phyloP scores from a whole-genome alignment of 2,888 invertebrate species.

The Dryobota labecula region DNA sequence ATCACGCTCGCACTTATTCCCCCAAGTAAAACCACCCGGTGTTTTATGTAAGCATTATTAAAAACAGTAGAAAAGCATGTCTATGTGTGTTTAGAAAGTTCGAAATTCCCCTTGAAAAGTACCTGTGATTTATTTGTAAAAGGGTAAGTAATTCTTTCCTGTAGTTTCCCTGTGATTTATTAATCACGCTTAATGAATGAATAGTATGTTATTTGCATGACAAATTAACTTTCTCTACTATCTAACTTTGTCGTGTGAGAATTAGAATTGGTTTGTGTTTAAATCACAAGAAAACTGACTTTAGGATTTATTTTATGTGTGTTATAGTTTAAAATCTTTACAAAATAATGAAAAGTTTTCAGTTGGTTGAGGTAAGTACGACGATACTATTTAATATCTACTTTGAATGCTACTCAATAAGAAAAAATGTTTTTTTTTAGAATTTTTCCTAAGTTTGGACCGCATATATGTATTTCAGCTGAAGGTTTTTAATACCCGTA shows the following conservation, averaged over 20 bases:
- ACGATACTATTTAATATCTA: not conserved
- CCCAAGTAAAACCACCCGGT: slow-evolving; percentile 79
- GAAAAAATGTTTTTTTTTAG: not conserved
- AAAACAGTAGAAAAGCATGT: slow-evolving; percentile 84
- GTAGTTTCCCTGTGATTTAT: slow-evolving; percentile 74
- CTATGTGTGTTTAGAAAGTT: slow-evolving; percentile 84
- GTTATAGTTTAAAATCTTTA: not conserved
- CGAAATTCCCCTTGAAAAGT: slow-evolving; percentile 76
- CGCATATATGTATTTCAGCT: not conserved
- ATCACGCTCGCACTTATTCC: slow-evolving; percentile 73
- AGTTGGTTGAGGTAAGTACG: not conserved
- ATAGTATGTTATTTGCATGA: slow-evolving; percentile 71
- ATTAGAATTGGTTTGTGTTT: slow-evolving; percentile 21
- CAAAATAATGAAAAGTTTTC: not conserved
- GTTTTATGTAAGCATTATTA: slow-evolving; percentile 87
- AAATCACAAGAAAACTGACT: slow-evolving; percentile 11
- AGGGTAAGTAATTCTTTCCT: slow-evolving; percentile 84
- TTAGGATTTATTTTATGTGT: slow-evolving; percentile 15
- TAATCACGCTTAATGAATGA: slow-evolving; percentile 61
- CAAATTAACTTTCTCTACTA: slow-evolving; percentile 46
- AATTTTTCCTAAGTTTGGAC: not conserved
- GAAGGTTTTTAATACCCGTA: not conserved
- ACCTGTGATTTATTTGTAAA: slow-evolving; percentile 76
- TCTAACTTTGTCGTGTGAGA: slow-evolving; percentile 24
- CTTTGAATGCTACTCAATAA: not conserved